phyloP scores from a whole-genome alignment of 2,797 vertebrate species.

The Helicolenus hilgendorfi region DNA sequence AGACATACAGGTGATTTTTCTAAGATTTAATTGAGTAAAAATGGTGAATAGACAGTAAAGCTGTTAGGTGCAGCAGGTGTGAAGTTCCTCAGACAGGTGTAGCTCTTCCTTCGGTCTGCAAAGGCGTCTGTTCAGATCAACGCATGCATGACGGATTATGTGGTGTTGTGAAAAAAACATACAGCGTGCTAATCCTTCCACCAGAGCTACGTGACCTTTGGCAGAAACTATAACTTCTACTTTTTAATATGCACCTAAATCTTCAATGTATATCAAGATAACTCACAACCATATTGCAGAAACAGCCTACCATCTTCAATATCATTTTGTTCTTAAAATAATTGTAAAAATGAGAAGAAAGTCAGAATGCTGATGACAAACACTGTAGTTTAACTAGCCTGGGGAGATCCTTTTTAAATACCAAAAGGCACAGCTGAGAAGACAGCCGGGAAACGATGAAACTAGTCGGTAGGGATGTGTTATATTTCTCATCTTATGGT shows the following conservation, averaged over 20 bases:
- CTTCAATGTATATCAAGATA: not conserved
- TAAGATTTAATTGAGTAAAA: not conserved
- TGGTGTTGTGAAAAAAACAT: slow-evolving; percentile 78
- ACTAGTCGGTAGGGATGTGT: slow-evolving; percentile 64
- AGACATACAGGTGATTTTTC: not conserved
- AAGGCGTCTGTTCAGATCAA: slow-evolving; percentile 45
- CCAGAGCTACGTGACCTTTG: slow-evolving; percentile 63
- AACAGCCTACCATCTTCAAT: not conserved
- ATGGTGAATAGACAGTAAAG: not conserved
- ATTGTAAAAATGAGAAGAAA: slow-evolving; percentile 4
- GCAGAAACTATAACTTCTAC: slow-evolving; percentile 24
- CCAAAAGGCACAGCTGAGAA: slow-evolving; percentile 35
- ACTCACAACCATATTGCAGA: not conserved
- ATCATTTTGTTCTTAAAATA: not conserved
- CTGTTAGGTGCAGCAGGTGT: not conserved
- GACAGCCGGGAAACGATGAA: slow-evolving; percentile 48
- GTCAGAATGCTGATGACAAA: slow-evolving; percentile 6
- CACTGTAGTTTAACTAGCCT: slow-evolving; percentile 8
- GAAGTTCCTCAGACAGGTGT: not conserved
- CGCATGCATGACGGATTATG: slow-evolving; percentile 59
- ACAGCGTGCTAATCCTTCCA: slow-evolving; percentile 62
- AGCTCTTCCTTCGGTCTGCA: not conserved
- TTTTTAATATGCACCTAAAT: not conserved
- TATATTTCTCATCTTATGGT: slow-evolving; percentile 81
- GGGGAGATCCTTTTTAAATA: slow-evolving; percentile 20